These are phyloP conservation scores for Falco punctatus DNA, from an alignment of 2,113 vertebrate genomes.

Conservation along the genomic window DNA sequence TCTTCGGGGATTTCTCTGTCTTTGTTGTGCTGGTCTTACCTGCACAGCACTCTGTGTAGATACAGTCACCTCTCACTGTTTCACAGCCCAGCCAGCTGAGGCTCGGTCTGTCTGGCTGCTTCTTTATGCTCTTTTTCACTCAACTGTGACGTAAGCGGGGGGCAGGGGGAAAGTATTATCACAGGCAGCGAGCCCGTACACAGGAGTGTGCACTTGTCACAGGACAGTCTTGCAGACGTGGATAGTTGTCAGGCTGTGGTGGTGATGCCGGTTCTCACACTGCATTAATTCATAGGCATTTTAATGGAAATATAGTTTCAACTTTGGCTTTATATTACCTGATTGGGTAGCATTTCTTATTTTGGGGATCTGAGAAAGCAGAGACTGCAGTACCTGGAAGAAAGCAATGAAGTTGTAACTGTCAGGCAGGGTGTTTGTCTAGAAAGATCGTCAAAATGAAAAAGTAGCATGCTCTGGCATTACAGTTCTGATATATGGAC, in stretches of 20 bases:
- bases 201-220: not conserved
- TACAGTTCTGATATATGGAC: not conserved
- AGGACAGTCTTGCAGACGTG: not conserved
- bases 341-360: not conserved
- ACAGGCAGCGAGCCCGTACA: accelerated
- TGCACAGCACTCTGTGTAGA: no score
- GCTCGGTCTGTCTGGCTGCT: not conserved
- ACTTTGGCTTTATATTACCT: not conserved
- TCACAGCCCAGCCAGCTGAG: not conserved
- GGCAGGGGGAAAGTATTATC: not conserved
- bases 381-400: not conserved
- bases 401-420: not conserved
- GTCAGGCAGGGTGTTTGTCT: not conserved
- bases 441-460: not conserved
- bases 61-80: not conserved
- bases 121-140: not conserved
- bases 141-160: not conserved
- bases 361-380: not conserved
- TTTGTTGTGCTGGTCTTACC: not conserved
- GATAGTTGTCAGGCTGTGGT: not conserved
- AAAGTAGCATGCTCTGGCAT: not conserved
- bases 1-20: no score
- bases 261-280: not conserved
- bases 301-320: not conserved
- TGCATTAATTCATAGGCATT: not conserved